Evolutionary conservation across 2,888 invertebrate species (phyloP), one percentile per base, ranked within the genome.

Genomic region (Leucophenga maculata): DNA sequence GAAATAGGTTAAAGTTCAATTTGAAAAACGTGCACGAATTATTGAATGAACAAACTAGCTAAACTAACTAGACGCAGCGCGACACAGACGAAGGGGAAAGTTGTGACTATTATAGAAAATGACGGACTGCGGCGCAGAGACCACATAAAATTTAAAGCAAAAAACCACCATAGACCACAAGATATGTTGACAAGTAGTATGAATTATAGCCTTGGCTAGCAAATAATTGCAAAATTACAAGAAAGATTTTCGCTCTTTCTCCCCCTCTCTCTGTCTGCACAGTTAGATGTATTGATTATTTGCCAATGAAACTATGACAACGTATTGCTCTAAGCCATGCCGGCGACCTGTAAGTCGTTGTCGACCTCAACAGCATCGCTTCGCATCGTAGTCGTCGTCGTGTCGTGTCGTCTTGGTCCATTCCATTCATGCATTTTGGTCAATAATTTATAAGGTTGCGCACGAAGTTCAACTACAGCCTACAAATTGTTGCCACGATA

Each of bases 201-300:
- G 80, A 81, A 82, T 83, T 80, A 81, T 83, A 46, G 80, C 74
- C 78, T 78, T 75, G 75, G 83, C 83, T 69, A 75, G 79, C 81
- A 81, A 81, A 83, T 83, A 81, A 81, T 83, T 81, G 78, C 77
- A 71, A 81, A 81, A 81, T 80, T 82, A 79, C 80, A 82, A 75
- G 62, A 65, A 67, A 72, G 46, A 48, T 48, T 50, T 50, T 50
- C 9, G 72, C 71, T 39, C 54, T 39, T 68, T 16, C 60, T 39
- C 44, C 54, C 32, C 31, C 44, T 20, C 57, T 48, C 9, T 14
- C 57, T 65, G 9, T 46, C 16, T 14, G 9, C n/a, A 16, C 22
- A 31, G 11, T 13, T 72, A 31, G 62, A 66, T 66, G 68, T 57
- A 71, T 71, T 39, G 8, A 20, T 50, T 64, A 64, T 64, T 64